Percentiles rank a stretch among this genome's conserved stretches.
These are phyloP conservation scores for Quadroppia sp. DNA, from an alignment of 2,888 invertebrate species.

Conservation along the genomic window DNA sequence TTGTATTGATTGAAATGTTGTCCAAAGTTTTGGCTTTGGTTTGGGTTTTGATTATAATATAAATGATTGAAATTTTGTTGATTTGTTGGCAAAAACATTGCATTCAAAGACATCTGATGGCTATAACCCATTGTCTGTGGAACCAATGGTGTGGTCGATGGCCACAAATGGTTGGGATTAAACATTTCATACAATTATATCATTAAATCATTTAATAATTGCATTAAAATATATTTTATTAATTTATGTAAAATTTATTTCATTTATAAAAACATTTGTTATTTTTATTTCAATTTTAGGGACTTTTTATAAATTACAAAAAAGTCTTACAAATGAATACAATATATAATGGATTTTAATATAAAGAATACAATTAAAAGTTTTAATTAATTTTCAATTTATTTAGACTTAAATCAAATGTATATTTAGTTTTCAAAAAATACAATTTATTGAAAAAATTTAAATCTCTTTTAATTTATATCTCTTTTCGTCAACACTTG, in stretches of 20 bases:
- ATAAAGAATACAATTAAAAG: too few species aligned
- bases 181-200: conserved; percentile 6
- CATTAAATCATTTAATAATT: not conserved
- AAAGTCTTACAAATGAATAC: too few species aligned
- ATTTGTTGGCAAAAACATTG: too few species aligned
- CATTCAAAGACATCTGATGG: not conserved
- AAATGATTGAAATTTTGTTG: too few species aligned
- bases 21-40: too few species aligned
- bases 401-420: not conserved
- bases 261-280: not conserved
- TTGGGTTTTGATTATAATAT: too few species aligned
- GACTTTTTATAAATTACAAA: too few species aligned
- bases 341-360: too few species aligned
- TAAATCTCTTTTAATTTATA: too few species aligned
- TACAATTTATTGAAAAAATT: not conserved
- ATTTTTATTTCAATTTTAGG: not conserved
- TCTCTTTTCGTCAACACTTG: not conserved
- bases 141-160: not conserved
- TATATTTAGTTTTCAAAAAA: not conserved
- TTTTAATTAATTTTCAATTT: too few species aligned
- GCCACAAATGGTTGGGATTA: conserved; percentile 14
- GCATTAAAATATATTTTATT: not conserved
- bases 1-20: too few species aligned
- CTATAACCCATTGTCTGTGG: not conserved
- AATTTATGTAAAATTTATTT: not conserved